Evolutionary conservation across 2,888 invertebrate genomes (phyloP).

Genomic region (Andricus curvator): DNA sequence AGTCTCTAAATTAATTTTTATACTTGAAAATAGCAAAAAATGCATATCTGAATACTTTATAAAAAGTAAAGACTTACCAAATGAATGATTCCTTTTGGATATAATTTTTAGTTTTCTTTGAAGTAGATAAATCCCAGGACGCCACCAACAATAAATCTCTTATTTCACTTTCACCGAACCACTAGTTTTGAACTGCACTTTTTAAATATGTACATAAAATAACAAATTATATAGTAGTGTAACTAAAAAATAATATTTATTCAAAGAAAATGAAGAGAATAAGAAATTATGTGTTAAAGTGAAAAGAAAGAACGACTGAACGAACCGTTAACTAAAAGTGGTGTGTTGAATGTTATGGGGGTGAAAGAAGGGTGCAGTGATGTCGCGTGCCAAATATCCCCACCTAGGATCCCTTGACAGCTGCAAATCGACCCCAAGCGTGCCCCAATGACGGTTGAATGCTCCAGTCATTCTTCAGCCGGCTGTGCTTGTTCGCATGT

Average conservation of each 20-base stretch:
- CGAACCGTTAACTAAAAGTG: slow-evolving; percentile 54
- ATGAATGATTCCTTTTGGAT: neutral
- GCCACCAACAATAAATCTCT: neutral
- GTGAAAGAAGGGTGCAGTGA: slow-evolving; percentile 40
- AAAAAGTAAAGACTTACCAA: neutral
- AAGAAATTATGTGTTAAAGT: neutral
- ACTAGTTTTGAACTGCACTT: neutral
- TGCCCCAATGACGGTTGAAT: slow-evolving; percentile 46
- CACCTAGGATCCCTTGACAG: slow-evolving; percentile 55
- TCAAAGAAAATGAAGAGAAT: neutral
- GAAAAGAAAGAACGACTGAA: slow-evolving; percentile 39
- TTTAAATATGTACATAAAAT: neutral
- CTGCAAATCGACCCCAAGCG: slow-evolving; percentile 58
- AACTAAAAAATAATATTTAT: neutral
- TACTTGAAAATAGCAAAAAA: too few relatives aligned
- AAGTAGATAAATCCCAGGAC: neutral
- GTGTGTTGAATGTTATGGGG: slow-evolving; percentile 49
- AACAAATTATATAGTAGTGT: neutral
- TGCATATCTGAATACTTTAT: neutral
- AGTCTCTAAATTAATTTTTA: too few relatives aligned
- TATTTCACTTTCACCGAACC: neutral
- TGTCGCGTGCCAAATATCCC: slow-evolving; percentile 66
- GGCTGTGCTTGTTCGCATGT: slow-evolving; percentile 10
- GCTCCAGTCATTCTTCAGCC: slow-evolving; percentile 24
- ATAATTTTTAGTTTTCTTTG: neutral